Evolutionary conservation across 2,797 vertebrate genomes (phyloP), one percentile per base, ranked within the genome.

Genomic region (Lacerta bilineata): DNA sequence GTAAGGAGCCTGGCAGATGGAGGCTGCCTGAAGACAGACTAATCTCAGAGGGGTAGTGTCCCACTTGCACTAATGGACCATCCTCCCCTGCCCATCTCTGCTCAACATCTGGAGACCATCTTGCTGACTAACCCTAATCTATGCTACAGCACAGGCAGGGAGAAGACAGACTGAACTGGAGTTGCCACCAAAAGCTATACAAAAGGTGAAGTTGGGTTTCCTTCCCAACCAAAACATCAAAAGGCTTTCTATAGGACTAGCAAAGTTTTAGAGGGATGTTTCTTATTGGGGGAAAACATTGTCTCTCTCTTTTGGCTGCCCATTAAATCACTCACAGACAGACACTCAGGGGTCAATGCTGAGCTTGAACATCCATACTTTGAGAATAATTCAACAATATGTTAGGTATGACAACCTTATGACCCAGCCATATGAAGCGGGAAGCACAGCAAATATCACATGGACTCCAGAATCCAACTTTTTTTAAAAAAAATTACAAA

Each of bases 381-480:
- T 0, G 81, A 90, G 61, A 85, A 55, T 80, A 0, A 0, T 29
- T 87, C 46, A 83, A n/a, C 20, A 71, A 91, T 83, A 89, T 85
- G 77, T 76, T 0, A 0, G 85, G 72, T 77, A 71, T 41, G 71
- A 88, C 33, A 25, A 36, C 27, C 25, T 68, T 83, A 68, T 83
- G 39, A 69, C 68, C 39, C 33, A n/a, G 43, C 29, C 39, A 36
- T 43, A 46, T 43, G 43, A 83, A n/a, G 3, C 13, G 39, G 17
- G 18, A 46, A 18, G 83, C 50, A 87, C 50, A 64, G 83, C 29
- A 92, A 87, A 92, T 93, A 93, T 93, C 59, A 91, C 74, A 92
- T 93, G 91, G 74, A 27, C 29, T 93, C 86, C 91, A 59, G 81
- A 93, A 88, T 83, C 91, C 61, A 87, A 89, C 23, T 59, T 59